Base-by-base conservation (phyloP, 2,888 invertebrate species). In the Spicauda simplicius region DNA sequence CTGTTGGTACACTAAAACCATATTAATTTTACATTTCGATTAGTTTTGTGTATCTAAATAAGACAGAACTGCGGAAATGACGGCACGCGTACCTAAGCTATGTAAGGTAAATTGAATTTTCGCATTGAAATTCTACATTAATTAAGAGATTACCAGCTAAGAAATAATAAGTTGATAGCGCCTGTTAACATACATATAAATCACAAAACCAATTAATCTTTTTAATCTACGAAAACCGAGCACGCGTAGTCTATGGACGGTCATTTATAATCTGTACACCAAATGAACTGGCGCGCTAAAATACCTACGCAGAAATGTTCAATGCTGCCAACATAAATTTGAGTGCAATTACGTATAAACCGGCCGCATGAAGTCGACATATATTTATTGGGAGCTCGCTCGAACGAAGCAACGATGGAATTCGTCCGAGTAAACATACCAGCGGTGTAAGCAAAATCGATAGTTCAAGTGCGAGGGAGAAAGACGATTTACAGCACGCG, bases 341-440 rank as follows among this genome's bases (percentile, higher is more conserved):
- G 62, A 69, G 71, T 71, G 58, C 67, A 68, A 68, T 68, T 72
- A 69, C 69, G 78, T 81, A 84, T 82, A 81, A 84, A 77, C 76
- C 82, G 72, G 73, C 83, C 79, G 76, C 72, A 75, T 80, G 75
- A 77, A 82, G 83, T 84, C 80, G 83, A 81, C 86, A 80, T 74
- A 78, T 79, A 80, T 82, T 88, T 73, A 71, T 73, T 70, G 71
- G 65, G 68, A 68, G 68, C 53, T 54, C 68, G 70, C 59, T 66
- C 70, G 69, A 59, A 56, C 69, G 50, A 48, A 65, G 68, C 76
- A 83, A 80, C 84, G 73, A 78, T 81, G 83, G 82, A 84, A 89
- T 88, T 85, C 79, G 78, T 78, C 77, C 84, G 85, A 79, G 88
- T 90, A 90, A 90, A 90, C 90, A 90, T 83, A 82, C 82, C 76